Evolutionary conservation across 2,113 vertebrate species (phyloP), one percentile per base, ranked within the genome.

Genomic region (Eurystomus gularis): DNA sequence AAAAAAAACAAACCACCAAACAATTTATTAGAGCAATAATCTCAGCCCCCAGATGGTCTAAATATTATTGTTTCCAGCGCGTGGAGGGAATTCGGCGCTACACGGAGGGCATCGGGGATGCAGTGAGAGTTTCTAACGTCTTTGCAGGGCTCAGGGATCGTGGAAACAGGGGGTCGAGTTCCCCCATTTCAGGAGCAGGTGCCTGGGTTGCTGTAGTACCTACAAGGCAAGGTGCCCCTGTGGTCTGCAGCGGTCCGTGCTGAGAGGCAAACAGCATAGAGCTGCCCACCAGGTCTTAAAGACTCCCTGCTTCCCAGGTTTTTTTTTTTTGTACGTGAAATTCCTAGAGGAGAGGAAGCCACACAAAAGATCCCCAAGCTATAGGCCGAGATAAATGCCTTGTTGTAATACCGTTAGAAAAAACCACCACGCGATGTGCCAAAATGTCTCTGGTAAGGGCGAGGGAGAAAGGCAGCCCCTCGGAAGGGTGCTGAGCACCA

Each of bases 21-120:
- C 94, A 97, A 93, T 94, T 96, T 96, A 83, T 94, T 92, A 93
- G 93, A 91, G 90, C 92, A 98, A 95, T 95, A 91, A 97, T 95
- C 93, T 90, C 69, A 87, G 84, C 92, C 92, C 92, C 77, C 86
- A 92, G 95, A 93, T 62, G 94, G 86, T 95, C 95, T 92, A 92
- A 91, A 93, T 72, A 86, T 81, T 94, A 75, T 97, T 96, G 92
- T 97, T 96, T 89, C 82, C 11, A 9, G 72, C 69, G 68, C 70
- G 51, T 58, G 65, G 73, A 87, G 92, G 86, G 88, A 94, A 80
- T 94, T 93, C 8, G 25, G 10, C 60, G 80, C 78, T 88, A 60
- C 51, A 44, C 31, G 25, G 57, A 35, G 66, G 81, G 55, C 55
- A 75, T 39, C 57, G 17, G 83, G 91, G 94, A 76, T 78, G 51